A percentile compares a stretch with the other conserved stretches of the same genome.
phyloP scores from a whole-genome alignment of 2,797 vertebrate genomes.

The Geotrypetes seraphini region DNA sequence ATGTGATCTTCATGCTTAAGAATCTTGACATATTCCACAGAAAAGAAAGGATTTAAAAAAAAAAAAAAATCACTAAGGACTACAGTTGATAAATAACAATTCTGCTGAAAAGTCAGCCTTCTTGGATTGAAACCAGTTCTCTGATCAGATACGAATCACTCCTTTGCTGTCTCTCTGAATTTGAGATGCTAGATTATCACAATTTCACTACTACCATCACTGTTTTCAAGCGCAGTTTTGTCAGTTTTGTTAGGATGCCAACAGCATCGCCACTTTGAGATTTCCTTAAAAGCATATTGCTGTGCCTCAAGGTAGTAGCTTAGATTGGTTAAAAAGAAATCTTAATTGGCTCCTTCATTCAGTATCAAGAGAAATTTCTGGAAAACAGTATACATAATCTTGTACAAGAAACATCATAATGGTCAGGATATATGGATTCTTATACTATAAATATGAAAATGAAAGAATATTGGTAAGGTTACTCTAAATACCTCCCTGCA shows the following conservation, averaged over 20 bases:
- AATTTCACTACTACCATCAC: too few species aligned
- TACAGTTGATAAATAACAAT: conserved; percentile 46
- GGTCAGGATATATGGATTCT: too few species aligned
- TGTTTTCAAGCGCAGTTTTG: too few species aligned
- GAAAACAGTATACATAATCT: conserved; percentile 9
- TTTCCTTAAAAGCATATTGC: too few species aligned
- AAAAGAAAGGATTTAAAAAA: conserved; percentile 3
- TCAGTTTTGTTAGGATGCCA: too few species aligned
- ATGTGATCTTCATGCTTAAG: conserved; percentile 40
- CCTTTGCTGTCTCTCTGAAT: conserved; percentile 40
- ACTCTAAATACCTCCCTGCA: too few species aligned
- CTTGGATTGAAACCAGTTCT: conserved; percentile 48
- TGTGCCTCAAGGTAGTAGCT: too few species aligned
- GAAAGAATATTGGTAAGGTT: too few species aligned
- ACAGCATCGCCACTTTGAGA: too few species aligned
- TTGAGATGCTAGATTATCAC: conserved; percentile 33
- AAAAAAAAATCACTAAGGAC: conserved; percentile 25
- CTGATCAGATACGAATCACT: conserved; percentile 57
- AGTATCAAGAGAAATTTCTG: background rate
- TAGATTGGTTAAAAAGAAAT: background rate
- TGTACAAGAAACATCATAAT: too few species aligned
- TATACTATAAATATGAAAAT: too few species aligned
- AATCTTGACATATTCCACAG: conserved; percentile 36
- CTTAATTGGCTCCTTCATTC: conserved; percentile 7
- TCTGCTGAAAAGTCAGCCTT: conserved; percentile 43